Conservation (phyloP, 2,113 vertebrate species). For the Dromiciops gliroides region DNA sequence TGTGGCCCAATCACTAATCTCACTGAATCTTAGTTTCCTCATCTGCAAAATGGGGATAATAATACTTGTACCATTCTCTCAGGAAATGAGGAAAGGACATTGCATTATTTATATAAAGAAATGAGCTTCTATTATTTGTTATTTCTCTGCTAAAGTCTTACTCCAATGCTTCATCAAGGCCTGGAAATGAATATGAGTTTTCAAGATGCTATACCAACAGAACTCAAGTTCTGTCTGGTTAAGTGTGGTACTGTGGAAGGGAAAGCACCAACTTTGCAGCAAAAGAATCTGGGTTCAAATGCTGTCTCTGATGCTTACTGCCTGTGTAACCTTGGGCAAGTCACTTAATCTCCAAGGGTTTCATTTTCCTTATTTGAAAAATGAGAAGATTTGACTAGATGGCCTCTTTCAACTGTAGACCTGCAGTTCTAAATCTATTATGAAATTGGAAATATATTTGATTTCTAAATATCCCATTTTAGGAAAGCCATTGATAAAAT, state of each 20-base stretch:
- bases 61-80: not conserved
- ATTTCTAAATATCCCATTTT: too few relatives aligned
- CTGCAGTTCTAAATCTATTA: too few relatives aligned
- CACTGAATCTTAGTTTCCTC: not conserved
- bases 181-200: not conserved
- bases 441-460: too few relatives aligned
- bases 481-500: too few relatives aligned
- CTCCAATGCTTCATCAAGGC: not conserved
- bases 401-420: too few relatives aligned
- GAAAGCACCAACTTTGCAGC: not conserved
- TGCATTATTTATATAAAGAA: too few relatives aligned
- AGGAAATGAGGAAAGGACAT: not conserved
- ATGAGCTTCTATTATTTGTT: not conserved
- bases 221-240: not conserved
- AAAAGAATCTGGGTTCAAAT: not conserved
- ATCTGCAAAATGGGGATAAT: not conserved
- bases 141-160: not conserved
- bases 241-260: not conserved
- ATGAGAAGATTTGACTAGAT: too few relatives aligned
- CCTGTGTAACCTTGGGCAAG: too few relatives aligned
- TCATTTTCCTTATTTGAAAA: too few relatives aligned
- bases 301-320: too few relatives aligned
- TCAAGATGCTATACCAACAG: not conserved
- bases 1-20: not conserved
- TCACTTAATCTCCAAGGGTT: too few relatives aligned